Evolutionary conservation across 2,888 invertebrate genomes (phyloP).

Genomic region (Petrophora chlorosata): DNA sequence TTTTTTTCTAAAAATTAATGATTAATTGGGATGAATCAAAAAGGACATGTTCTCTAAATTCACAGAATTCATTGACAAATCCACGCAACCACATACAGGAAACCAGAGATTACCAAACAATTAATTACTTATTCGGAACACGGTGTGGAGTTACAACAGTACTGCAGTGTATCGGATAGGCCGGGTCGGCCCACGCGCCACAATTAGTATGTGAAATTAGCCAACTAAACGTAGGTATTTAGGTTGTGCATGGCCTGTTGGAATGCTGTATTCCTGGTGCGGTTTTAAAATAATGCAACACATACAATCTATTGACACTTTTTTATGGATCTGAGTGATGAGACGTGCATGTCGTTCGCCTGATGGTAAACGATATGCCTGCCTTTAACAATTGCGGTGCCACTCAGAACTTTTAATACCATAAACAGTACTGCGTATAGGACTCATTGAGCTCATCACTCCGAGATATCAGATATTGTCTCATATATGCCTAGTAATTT

Average conservation of each 20-base stretch:
- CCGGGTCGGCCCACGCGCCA: constrained; percentile 28
- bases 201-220: constrained; percentile 58
- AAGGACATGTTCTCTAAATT: not conserved
- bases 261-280: constrained; percentile 25
- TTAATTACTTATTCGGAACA: constrained; percentile 23
- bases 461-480: too few species aligned
- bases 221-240: constrained; percentile 37
- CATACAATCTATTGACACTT: not conserved
- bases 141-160: constrained; percentile 18
- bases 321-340: not conserved
- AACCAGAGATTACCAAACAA: constrained; percentile 20
- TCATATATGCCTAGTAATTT: too few species aligned
- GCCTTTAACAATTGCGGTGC: too few species aligned
- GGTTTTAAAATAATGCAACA: constrained; percentile 3
- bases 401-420: too few species aligned
- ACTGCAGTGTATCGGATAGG: constrained; percentile 18
- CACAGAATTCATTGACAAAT: not conserved
- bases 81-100: constrained; percentile 3
- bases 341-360: too few species aligned
- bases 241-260: constrained; percentile 27
- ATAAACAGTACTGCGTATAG: too few species aligned
- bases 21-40: too few species aligned
- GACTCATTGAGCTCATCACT: too few species aligned
- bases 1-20: too few species aligned
- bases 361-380: too few species aligned